phyloP scores from a whole-genome alignment of 2,797 vertebrate genomes.

The Helicolenus hilgendorfi region DNA sequence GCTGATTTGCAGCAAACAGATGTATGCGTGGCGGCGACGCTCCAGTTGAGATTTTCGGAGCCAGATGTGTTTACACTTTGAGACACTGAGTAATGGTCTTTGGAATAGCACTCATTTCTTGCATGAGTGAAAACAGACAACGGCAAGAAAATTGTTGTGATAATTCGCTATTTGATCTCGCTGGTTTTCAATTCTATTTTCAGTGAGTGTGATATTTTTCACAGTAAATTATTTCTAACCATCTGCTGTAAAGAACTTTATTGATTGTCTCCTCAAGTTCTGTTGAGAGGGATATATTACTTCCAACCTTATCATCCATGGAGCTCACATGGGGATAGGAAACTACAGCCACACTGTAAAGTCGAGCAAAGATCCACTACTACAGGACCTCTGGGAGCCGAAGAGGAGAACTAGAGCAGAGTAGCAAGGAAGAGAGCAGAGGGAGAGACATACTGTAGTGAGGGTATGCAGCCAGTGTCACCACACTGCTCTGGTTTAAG shows the following conservation, averaged over 20 bases:
- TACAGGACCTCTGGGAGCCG: constrained; percentile 31
- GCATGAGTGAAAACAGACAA: constrained; percentile 28
- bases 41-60: constrained; percentile 49
- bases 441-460: neutral
- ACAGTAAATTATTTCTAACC: neutral
- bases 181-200: neutral
- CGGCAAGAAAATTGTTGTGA: neutral
- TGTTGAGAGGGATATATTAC: neutral
- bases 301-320: constrained; percentile 10
- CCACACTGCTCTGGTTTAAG: constrained; percentile 60
- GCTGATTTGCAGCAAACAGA: constrained; percentile 69
- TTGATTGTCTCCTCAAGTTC: neutral
- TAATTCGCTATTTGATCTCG: neutral
- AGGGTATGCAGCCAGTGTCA: constrained; percentile 47
- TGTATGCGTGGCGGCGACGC: constrained; percentile 16
- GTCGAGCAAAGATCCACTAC: constrained; percentile 20
- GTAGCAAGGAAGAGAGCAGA: constrained; percentile 25
- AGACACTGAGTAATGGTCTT: constrained; percentile 34
- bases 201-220: neutral
- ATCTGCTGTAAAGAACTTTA: neutral
- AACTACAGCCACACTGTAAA: constrained; percentile 3
- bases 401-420: constrained; percentile 43
- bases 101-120: constrained; percentile 23
- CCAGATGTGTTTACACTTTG: constrained; percentile 72
- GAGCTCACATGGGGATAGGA: neutral